Conservation (phyloP, 2,888 invertebrate species). For the Protodeltote pygarga region DNA sequence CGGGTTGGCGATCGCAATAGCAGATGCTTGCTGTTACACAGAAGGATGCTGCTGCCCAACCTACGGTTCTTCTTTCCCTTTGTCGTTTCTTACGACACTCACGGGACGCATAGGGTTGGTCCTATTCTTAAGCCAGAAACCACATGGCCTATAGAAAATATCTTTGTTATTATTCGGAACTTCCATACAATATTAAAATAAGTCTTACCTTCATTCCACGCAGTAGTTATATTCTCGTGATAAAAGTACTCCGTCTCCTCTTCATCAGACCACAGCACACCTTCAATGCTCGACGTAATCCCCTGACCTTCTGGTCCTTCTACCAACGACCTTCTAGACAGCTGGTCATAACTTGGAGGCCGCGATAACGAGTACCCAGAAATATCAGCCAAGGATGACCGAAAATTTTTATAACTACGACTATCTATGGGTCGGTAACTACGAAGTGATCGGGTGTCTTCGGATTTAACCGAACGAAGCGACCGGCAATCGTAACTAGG, state of each 20-base stretch:
- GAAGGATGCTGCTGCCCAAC: too few species aligned
- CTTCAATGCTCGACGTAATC: conserved; percentile 84
- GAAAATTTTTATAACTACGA: conserved; percentile 78
- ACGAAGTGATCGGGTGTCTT: conserved; percentile 69
- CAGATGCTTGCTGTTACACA: too few species aligned
- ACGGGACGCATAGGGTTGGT: too few species aligned
- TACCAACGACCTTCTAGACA: conserved; percentile 78
- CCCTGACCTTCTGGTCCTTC: conserved; percentile 73
- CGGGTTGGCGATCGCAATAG: too few species aligned
- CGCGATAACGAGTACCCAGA: conserved; percentile 70
- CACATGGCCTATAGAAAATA: too few species aligned
- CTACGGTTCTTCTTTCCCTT: too few species aligned
- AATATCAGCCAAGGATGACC: conserved; percentile 78
- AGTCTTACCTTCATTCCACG: conserved; percentile 81
- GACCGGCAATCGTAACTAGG: conserved; percentile 76
- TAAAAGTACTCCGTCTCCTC: conserved; percentile 85
- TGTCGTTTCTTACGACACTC: too few species aligned
- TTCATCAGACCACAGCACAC: conserved; percentile 85
- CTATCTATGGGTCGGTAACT: conserved; percentile 80
- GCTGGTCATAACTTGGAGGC: conserved; percentile 80
- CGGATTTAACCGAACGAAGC: conserved; percentile 73
- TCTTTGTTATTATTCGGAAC: neutral
- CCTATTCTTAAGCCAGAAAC: too few species aligned
- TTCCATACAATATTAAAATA: neutral
- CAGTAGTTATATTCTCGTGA: conserved; percentile 81